These are phyloP conservation scores for Drosophila elegans DNA, from an alignment of 1,140 invertebrate species.

Conservation along the genomic window DNA sequence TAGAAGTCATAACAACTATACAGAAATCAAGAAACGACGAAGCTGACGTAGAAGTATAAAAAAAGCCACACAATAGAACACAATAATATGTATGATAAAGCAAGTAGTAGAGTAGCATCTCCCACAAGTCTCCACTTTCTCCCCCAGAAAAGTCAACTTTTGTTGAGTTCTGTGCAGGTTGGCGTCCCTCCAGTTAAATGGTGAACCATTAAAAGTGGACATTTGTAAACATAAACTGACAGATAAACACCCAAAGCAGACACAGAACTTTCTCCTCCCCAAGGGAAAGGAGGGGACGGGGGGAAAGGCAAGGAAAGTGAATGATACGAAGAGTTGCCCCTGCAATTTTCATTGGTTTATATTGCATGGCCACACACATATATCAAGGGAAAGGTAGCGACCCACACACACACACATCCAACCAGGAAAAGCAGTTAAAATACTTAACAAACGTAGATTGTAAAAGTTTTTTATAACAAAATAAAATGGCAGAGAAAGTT, in stretches of 20 bases:
- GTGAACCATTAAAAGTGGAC: slow-evolving; percentile 78
- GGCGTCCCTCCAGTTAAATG: slow-evolving; percentile 60
- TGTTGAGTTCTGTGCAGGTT: slow-evolving; percentile 1
- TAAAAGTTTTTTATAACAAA: slow-evolving; percentile 81
- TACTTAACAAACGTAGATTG: slow-evolving; percentile 83
- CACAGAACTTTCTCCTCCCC: slow-evolving; percentile 52
- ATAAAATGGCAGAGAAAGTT: slow-evolving; percentile 64
- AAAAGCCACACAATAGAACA: slow-evolving; percentile 42
- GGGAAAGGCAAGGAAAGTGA: slow-evolving; percentile 7
- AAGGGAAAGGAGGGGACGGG: neutral
- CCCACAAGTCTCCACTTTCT: neutral
- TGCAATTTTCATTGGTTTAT: slow-evolving; percentile 78
- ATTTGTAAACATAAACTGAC: slow-evolving; percentile 83
- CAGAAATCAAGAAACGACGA: slow-evolving; percentile 8
- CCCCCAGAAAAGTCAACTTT: neutral
- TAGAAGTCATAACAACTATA: slow-evolving; percentile 1
- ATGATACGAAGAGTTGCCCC: slow-evolving; percentile 61
- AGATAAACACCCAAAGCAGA: slow-evolving; percentile 75
- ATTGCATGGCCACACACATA: slow-evolving; percentile 30
- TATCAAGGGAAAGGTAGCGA: slow-evolving; percentile 5
- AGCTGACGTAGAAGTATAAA: neutral
- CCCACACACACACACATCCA: slow-evolving; percentile 22
- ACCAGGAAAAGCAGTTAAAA: slow-evolving; percentile 74
- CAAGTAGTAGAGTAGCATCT: slow-evolving; percentile 6
- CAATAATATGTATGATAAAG: slow-evolving; percentile 54